Evolutionary conservation across 1,140 invertebrate species (phyloP), one percentile per base, ranked within the genome.

Genomic region (Pteromalus puparum): DNA sequence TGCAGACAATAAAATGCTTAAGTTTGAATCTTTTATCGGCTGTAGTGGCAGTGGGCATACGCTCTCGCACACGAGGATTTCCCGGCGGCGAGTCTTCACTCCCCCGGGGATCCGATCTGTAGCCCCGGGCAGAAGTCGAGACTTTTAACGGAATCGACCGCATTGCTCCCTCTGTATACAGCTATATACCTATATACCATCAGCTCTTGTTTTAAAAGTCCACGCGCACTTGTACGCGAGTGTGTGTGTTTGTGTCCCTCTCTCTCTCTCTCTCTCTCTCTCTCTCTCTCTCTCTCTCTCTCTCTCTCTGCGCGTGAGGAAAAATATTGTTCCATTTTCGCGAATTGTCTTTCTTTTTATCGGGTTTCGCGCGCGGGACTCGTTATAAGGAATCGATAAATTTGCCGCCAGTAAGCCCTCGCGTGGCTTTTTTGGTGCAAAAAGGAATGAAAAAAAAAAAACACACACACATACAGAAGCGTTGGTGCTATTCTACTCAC

Each of bases 21-120:
- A 80, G 18, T 68, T 46, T 70, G 53, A 78, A 78, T 78, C 53
- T 78, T 80, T 46, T 46, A 80, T 80, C 65, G 78, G n/a, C 26
- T 24, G 53, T n/a, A 61, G 53, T 10, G 10, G 38, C 10, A 42
- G 30, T 61, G 53, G 53, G 53, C 53, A 61, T 61, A 61, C 53
- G 53, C 65, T 28, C 10, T 28, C 10, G 26, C 21, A 18, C 9
- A 67, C 53, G 70, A 18, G 67, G n/a, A 81, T 72, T 72, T 79
- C 28, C 34, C 18, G 30, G 24, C n/a, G 78, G 10, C 34, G n/a
- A 42, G 76, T 78, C 26, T 78, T 13, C 75, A 26, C 53, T 7
- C 15, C 53, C 53, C 53, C 53, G 10, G 38, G 46, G 46, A 65
- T 34, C 24, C 18, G 53, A 42, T 42, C 38, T 18, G 21, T 61